phyloP scores from a whole-genome alignment of 2,113 vertebrate species.

The Danionella cerebrum region DNA sequence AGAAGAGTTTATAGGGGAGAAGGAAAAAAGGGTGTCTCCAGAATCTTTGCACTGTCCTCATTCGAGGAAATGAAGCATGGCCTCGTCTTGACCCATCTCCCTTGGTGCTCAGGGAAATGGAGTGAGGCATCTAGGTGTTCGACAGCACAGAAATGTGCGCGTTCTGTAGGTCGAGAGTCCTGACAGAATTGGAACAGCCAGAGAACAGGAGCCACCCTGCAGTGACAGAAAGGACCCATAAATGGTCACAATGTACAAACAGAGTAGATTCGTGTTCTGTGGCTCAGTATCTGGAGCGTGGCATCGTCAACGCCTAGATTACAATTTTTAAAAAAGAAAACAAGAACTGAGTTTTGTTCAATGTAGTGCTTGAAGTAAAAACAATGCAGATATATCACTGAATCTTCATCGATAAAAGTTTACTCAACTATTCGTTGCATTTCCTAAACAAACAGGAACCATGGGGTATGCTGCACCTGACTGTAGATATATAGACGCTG shows the following conservation, averaged over 20 bases:
- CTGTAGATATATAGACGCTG: too few relatives aligned
- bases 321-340: too few relatives aligned
- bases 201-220: neutral
- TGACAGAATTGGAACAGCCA: slow-evolving; percentile 27
- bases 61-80: slow-evolving; percentile 30
- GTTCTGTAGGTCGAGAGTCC: neutral
- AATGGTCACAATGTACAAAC: neutral
- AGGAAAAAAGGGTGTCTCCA: slow-evolving; percentile 1
- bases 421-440: too few relatives aligned
- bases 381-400: too few relatives aligned
- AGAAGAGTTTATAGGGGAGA: slow-evolving; percentile 1
- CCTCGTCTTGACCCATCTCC: slow-evolving; percentile 6
- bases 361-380: too few relatives aligned
- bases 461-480: too few relatives aligned
- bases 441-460: too few relatives aligned
- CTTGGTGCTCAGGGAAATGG: slow-evolving; percentile 8
- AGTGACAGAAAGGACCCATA: neutral
- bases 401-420: too few relatives aligned
- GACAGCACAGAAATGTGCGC: neutral
- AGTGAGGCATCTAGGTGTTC: neutral
- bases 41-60: slow-evolving; percentile 23
- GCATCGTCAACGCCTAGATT: too few relatives aligned
- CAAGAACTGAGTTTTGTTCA: too few relatives aligned
- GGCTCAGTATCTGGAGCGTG: too few relatives aligned
- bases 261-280: too few relatives aligned